Evolutionary conservation across 2,797 vertebrate species (phyloP).

Genomic region (Smutsia temminckii): DNA sequence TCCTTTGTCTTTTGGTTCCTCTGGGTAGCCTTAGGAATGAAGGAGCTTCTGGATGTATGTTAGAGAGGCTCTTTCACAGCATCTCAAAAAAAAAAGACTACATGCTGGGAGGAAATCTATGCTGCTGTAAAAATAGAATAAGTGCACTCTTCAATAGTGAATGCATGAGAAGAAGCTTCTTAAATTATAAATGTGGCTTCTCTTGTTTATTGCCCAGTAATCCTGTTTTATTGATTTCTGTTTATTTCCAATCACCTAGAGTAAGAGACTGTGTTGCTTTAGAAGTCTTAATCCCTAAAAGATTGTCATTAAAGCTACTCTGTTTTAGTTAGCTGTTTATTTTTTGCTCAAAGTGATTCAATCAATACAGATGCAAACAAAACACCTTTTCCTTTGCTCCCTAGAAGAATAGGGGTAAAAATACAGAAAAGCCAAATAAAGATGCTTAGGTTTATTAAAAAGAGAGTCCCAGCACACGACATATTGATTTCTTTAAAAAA

Average conservation of each 20-base stretch:
- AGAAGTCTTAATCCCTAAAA: conserved; percentile 80
- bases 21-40: not conserved
- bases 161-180: conserved; percentile 59
- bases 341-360: conserved; percentile 81
- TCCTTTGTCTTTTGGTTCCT: not conserved
- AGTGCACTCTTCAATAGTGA: conserved; percentile 70
- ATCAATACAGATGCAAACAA: conserved; percentile 84
- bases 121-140: conserved; percentile 74
- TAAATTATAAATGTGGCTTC: conserved; percentile 71
- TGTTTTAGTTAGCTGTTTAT: conserved; percentile 83
- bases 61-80: not conserved
- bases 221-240: conserved; percentile 75
- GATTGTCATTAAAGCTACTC: conserved; percentile 81
- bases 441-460: conserved; percentile 19
- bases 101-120: conserved; percentile 39
- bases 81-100: not conserved
- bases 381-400: conserved; percentile 78
- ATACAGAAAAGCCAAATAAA: conserved; percentile 61
- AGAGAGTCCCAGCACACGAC: conserved; percentile 75
- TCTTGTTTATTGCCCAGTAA: conserved; percentile 71
- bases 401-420: conserved; percentile 65
- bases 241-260: conserved; percentile 77
- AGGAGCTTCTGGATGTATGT: not conserved
- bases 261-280: conserved; percentile 38
- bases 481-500: conserved; percentile 85